Evolutionary conservation across 2,888 invertebrate genomes (phyloP), one percentile per base, ranked within the genome.

Genomic region (Eurytoma adleriae): DNA sequence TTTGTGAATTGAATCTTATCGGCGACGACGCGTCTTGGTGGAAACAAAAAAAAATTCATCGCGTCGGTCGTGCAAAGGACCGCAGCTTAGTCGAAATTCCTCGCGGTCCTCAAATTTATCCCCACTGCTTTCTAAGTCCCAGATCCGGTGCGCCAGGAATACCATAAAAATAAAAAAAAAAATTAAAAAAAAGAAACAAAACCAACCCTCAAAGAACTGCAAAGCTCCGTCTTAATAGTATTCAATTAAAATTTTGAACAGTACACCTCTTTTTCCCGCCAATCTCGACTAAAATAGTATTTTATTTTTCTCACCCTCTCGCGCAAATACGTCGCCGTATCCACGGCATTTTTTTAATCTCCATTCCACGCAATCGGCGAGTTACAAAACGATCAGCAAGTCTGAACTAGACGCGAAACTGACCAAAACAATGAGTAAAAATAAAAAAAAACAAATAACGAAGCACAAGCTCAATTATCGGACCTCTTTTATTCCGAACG

Each of bases 381-480:
- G 48, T 80, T 62, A 56, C 10, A 70, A 77, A 64, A 76, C 20
- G 24, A 16, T 54, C 48, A 71, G 20, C 30, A 48, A 48, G 40
- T 5, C 40, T 40, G 40, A 40, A 40, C 1, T 40, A 40, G 10
- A 10, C 40, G 40, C 40, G 40, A 10, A 40, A 40, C 40, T 40
- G 40, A 40, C 40, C 40, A 40, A 40, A 40, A 40, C 40, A 40
- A 40, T 40, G 40, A 40, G 40, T 40, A 40, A 40, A 40, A 40
- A 40, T 10, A 40, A 18, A 48, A 27, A 68, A 57, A 54, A 50
- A 73, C 20, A 68, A 70, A 66, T 61, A 82, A 68, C 56, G 52
- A 79, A 74, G 74, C 78, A 75, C 71, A 82, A 79, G 66, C 72
- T 80, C 54, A 75, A 80, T 62, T 77, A 77, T 79, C 75, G 74